These are phyloP conservation scores for Lithosia quadra DNA, from an alignment of 2,888 invertebrate genomes.

Conservation along the genomic window DNA sequence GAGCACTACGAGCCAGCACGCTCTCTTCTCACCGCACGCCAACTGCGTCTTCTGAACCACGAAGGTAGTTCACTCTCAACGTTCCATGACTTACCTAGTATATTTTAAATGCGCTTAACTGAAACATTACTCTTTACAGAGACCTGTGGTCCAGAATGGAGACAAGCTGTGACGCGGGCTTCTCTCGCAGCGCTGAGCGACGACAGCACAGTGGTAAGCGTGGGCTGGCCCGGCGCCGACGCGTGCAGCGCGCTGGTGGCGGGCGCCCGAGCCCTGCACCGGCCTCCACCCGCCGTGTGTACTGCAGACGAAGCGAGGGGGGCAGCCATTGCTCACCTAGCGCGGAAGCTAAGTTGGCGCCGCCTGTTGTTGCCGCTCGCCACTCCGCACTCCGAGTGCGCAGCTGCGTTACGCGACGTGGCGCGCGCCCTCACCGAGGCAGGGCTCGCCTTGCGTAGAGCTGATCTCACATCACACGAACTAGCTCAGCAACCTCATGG, in stretches of 20 bases:
- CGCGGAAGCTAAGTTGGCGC: slow-evolving; percentile 62
- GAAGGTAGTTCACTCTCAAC: slow-evolving; percentile 47
- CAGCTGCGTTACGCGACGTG: slow-evolving; percentile 51
- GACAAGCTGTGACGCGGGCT: slow-evolving; percentile 56
- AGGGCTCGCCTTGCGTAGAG: slow-evolving; percentile 55
- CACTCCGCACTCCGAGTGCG: slow-evolving; percentile 53
- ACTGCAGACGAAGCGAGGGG: slow-evolving; percentile 53
- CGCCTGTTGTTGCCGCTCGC: slow-evolving; percentile 58
- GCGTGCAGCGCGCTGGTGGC: slow-evolving; percentile 58
- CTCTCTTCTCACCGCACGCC: slow-evolving; percentile 28
- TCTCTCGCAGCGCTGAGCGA: slow-evolving; percentile 59
- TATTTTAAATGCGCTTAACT: background rate
- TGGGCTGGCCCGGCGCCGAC: slow-evolving; percentile 58
- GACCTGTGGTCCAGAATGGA: slow-evolving; percentile 68
- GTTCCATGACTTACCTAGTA: background rate
- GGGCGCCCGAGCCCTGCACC: slow-evolving; percentile 54
- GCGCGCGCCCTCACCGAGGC: slow-evolving; percentile 55
- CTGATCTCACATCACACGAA: slow-evolving; percentile 33
- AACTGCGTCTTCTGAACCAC: slow-evolving; percentile 31
- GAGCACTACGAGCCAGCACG: slow-evolving; percentile 41
- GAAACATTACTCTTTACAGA: slow-evolving; percentile 49
- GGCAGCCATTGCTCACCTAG: slow-evolving; percentile 57
- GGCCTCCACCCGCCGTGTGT: slow-evolving; percentile 49
- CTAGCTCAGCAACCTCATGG: slow-evolving; percentile 57
- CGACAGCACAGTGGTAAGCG: slow-evolving; percentile 53